Evolutionary conservation across 1,140 invertebrate species (phyloP).

Genomic region (Lethrus apterus): DNA sequence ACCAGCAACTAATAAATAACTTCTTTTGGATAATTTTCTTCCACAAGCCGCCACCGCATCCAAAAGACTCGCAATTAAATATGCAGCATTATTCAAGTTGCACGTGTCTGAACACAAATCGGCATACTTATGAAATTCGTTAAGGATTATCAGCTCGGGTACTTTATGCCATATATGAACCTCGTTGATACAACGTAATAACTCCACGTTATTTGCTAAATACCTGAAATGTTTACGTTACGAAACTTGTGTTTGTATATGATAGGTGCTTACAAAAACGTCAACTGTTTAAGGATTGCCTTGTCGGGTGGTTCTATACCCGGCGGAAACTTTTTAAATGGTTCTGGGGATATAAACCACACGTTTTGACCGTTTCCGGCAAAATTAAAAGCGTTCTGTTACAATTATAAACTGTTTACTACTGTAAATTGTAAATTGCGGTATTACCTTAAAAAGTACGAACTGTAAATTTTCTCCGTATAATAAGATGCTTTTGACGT

Average conservation of each 20-base stretch:
- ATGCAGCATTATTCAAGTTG: background rate
- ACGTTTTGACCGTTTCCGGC: slow-evolving; percentile 3
- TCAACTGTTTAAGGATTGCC: slow-evolving; percentile 2
- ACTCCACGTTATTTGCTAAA: background rate
- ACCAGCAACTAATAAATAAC: background rate
- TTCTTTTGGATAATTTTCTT: background rate
- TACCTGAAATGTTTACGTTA: no score
- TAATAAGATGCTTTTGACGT: background rate
- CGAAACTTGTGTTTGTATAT: no score
- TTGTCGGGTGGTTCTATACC: background rate
- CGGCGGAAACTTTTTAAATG: background rate
- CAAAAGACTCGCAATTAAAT: slow-evolving; percentile 2
- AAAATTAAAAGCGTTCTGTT: slow-evolving; percentile 7
- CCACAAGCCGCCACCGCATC: slow-evolving; percentile 4
- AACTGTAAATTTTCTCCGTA: slow-evolving; percentile 4
- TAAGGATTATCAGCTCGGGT: slow-evolving; percentile 8
- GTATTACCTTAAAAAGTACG: slow-evolving; percentile 4
- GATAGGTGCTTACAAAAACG: slow-evolving; percentile 5
- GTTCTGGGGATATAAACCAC: slow-evolving; percentile 9
- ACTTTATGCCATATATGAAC: slow-evolving; percentile 8
- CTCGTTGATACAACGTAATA: slow-evolving; percentile 1
- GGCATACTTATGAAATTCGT: slow-evolving; percentile 3
- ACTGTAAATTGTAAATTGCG: background rate
- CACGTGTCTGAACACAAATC: background rate
- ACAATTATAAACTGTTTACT: background rate